Evolutionary conservation across 2,888 invertebrate genomes (phyloP), one percentile per base, ranked within the genome.

Genomic region (Falcaria lacertinaria): DNA sequence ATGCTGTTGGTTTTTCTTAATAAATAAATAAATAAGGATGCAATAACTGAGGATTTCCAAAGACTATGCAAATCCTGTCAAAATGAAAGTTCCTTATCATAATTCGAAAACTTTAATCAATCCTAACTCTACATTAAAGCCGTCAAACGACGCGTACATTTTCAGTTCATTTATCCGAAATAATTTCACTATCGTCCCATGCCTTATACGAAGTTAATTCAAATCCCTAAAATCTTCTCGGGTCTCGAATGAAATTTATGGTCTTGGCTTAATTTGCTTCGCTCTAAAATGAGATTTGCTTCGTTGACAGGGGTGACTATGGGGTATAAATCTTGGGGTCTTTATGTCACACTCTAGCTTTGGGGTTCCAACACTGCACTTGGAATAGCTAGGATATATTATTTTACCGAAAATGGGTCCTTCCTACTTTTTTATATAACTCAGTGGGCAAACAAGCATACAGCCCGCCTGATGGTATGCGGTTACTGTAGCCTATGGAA

Each of bases 211-310:
- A 50, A 64, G 64, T 60, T 62, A 65, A 69, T 64, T 61, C 64
- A 62, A 69, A 74, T 70, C 74, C 73, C 61, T 57, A 54, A 62
- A 71, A 67, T 66, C 66, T 68, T 63, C 58, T 53, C 56, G 60
- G 64, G 57, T 45, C 60, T 69, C 68, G 69, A 74, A 74, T 72
- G 57, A 65, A 75, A 76, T 77, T 74, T 72, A 75, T 70, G 11
- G 48, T 41, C 46, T 48, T 33, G 52, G 58, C 54, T 60, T 65
- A 67, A 62, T 64, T 65, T 60, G 46, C 37, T 37, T 34, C 37
- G 33, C 35, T 58, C 57, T 64, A 57, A 64, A 66, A 61, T 52
- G 60, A 62, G 63, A 67, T 66, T 71, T 62, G 63, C 57, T 56
- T 45, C 42, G 40, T 44, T 54, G 50, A 53, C 53, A 51, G 44